Conservation (phyloP, 1,140 invertebrate genomes). For the Eupristina koningsbergeri region DNA sequence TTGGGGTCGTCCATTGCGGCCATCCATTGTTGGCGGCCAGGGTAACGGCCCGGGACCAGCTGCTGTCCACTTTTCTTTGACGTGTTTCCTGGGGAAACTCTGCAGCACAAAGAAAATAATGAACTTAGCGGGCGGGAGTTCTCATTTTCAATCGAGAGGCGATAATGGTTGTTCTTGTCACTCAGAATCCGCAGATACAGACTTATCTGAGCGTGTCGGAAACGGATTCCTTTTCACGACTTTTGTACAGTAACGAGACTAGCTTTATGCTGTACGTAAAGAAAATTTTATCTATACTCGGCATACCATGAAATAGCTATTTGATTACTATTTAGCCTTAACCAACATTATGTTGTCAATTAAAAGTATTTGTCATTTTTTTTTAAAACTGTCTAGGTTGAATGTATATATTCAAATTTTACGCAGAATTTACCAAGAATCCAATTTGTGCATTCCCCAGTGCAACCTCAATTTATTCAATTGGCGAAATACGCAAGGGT, state of each 20-base stretch:
- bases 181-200: not conserved
- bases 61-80: constrained; percentile 72
- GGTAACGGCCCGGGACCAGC: constrained; percentile 60
- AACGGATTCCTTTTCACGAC: not conserved
- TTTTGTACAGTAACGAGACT: not conserved
- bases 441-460: no score
- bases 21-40: constrained; percentile 68
- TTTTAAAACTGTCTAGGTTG: no score
- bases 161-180: not conserved
- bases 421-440: no score
- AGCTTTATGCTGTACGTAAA: not conserved
- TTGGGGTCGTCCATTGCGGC: constrained; percentile 72
- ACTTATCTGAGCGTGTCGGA: not conserved
- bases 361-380: no score
- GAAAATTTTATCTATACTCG: no score
- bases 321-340: no score
- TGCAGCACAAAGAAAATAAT: constrained; percentile 58
- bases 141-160: not conserved
- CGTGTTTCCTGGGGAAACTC: constrained; percentile 80
- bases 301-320: no score
- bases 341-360: no score
- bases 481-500: no score
- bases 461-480: no score
- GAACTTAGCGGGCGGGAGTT: not conserved
- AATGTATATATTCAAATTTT: no score